phyloP scores from a whole-genome alignment of 1,140 invertebrate genomes.

The Lutraria rhynchaena region DNA sequence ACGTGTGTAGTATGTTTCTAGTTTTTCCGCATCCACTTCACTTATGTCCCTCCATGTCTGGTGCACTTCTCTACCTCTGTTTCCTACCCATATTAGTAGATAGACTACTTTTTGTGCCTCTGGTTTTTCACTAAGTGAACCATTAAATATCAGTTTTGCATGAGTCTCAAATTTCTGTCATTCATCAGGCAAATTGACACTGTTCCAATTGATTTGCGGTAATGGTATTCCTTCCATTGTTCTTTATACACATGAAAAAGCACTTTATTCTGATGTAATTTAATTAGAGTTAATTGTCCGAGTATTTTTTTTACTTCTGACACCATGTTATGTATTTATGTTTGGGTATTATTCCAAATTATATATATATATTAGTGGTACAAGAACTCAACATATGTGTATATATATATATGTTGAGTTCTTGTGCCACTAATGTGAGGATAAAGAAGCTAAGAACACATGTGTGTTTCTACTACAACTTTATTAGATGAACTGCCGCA shows the following conservation, averaged over 20 bases:
- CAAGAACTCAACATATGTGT: too few species aligned
- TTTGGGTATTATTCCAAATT: too few species aligned
- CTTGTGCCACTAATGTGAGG: background rate
- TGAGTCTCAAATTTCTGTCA: background rate
- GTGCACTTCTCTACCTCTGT: conserved; percentile 12
- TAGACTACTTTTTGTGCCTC: background rate
- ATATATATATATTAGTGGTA: background rate
- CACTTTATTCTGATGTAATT: too few species aligned
- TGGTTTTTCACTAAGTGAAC: background rate
- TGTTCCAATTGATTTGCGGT: background rate
- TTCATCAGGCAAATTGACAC: background rate
- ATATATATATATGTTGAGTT: background rate
- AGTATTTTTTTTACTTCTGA: background rate
- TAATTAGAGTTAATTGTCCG: too few species aligned
- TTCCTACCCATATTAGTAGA: background rate
- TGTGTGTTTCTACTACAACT: too few species aligned
- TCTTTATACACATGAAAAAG: too few species aligned
- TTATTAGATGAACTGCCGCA: too few species aligned
- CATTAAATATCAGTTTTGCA: conserved; percentile 2
- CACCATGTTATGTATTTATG: background rate
- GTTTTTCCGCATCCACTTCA: background rate
- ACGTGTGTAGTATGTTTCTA: background rate
- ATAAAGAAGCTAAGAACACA: conserved; percentile 9
- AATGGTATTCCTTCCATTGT: background rate
- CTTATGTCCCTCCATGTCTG: background rate